A percentile compares a stretch with the other conserved stretches of the same genome.
Evolutionary conservation across 2,888 invertebrate genomes (phyloP).

Genomic region (Dendrolimus houi): DNA sequence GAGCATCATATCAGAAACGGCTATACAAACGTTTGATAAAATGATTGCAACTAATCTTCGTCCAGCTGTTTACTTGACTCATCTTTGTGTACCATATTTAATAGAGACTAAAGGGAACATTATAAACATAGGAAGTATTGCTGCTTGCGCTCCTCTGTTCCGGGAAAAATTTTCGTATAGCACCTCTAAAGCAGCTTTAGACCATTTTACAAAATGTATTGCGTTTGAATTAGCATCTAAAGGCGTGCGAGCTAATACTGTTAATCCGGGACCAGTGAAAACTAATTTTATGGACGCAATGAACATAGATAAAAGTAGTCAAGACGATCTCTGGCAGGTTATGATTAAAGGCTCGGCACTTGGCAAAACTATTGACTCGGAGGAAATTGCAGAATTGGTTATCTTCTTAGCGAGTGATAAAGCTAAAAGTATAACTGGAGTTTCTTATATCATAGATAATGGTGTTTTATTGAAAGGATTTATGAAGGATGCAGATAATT

Average conservation of each 20-base stretch:
- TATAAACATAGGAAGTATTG: conserved; percentile 29
- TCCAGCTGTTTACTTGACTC: conserved; percentile 19
- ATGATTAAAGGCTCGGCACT: conserved; percentile 13
- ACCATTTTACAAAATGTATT: conserved; percentile 90
- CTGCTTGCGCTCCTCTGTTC: conserved; percentile 6
- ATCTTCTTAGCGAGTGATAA: conserved; percentile 88
- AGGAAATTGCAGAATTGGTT: conserved; percentile 88
- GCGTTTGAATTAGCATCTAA: conserved; percentile 86
- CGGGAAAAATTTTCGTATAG: conserved; percentile 16
- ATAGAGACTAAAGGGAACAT: conserved; percentile 29
- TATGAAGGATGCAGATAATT: background rate
- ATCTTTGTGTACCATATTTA: conserved; percentile 22
- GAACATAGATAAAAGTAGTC: conserved; percentile 10
- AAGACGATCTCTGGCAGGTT: conserved; percentile 10
- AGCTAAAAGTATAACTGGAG: conserved; percentile 89
- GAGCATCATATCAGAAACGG: conserved; percentile 15
- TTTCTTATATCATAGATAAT: conserved; percentile 88
- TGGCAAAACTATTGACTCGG: conserved; percentile 21
- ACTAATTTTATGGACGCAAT: conserved; percentile 21
- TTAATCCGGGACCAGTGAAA: conserved; percentile 78
- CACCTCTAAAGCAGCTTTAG: conserved; percentile 90
- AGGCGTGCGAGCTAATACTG: conserved; percentile 86
- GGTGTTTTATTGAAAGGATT: conserved; percentile 59
- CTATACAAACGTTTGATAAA: conserved; percentile 20
- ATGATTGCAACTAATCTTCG: conserved; percentile 26